phyloP scores from a whole-genome alignment of 2,888 invertebrate species.

The Noctua comes region DNA sequence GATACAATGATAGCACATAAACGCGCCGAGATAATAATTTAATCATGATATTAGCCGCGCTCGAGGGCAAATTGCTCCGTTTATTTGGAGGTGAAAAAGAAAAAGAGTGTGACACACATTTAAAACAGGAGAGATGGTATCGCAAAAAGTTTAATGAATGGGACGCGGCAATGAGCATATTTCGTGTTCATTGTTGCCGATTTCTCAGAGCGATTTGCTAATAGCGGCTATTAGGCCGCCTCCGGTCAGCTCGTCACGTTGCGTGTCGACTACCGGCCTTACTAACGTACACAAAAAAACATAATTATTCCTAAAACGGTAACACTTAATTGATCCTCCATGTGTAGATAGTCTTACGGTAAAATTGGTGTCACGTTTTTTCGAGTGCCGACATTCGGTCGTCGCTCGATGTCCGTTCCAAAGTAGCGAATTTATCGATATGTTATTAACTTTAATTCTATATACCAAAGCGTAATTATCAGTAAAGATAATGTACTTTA shows the following conservation, averaged over 20 bases:
- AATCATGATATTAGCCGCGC: conserved; percentile 82
- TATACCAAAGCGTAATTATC: conserved; percentile 68
- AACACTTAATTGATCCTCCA: conserved; percentile 84
- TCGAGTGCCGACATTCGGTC: conserved; percentile 75
- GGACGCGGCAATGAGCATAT: conserved; percentile 84
- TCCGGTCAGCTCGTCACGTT: conserved; percentile 76
- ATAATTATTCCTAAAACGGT: conserved; percentile 88
- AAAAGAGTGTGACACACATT: conserved; percentile 84
- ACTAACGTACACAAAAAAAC: conserved; percentile 79
- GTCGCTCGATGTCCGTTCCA: conserved; percentile 65
- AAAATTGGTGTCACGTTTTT: conserved; percentile 78
- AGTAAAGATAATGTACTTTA: conserved; percentile 64
- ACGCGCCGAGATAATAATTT: conserved; percentile 83
- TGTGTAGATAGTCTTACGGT: conserved; percentile 82
- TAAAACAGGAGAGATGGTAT: conserved; percentile 81
- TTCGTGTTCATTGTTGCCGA: conserved; percentile 88
- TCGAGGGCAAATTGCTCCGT: conserved; percentile 80
- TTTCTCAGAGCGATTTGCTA: conserved; percentile 88
- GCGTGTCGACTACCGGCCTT: conserved; percentile 85
- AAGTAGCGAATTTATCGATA: conserved; percentile 72
- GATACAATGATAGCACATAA: conserved; percentile 79
- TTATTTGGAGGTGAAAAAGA: conserved; percentile 78
- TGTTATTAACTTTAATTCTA: conserved; percentile 73
- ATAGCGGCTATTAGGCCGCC: conserved; percentile 86
- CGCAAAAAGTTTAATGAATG: conserved; percentile 86